Conservation (phyloP, 2,888 invertebrate genomes). For the Vanessa cardui region DNA sequence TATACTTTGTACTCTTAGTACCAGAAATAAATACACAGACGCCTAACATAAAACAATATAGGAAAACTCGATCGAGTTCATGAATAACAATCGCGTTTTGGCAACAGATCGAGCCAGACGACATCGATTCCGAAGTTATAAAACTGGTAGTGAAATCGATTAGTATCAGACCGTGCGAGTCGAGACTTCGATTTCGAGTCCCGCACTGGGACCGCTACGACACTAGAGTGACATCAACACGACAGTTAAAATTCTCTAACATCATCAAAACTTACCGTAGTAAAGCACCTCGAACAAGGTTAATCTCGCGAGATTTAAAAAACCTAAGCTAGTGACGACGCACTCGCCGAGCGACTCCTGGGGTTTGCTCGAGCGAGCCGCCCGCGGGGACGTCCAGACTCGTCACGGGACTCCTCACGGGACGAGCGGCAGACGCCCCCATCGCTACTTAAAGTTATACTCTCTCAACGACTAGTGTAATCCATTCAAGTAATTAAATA, state of each 20-base stretch:
- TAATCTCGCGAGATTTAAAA: conserved; percentile 34
- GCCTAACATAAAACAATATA: conserved; percentile 12
- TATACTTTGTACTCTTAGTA: conserved; percentile 51
- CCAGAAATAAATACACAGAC: conserved; percentile 37
- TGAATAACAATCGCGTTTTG: conserved; percentile 37
- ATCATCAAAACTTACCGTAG: conserved; percentile 32
- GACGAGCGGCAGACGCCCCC: conserved; percentile 57
- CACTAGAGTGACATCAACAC: conserved; percentile 38
- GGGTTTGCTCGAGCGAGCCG: conserved; percentile 48
- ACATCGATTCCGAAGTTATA: not conserved
- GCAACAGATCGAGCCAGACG: not conserved
- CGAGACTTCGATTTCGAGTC: not conserved
- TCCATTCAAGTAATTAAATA: not conserved
- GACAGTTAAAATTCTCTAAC: conserved; percentile 28
- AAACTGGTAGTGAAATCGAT: not conserved
- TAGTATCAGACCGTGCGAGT: too few species aligned
- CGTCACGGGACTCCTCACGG: not conserved
- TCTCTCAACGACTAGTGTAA: not conserved
- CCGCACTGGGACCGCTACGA: conserved; percentile 34
- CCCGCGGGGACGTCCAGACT: too few species aligned
- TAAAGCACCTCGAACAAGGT: conserved; percentile 39
- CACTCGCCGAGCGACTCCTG: conserved; percentile 53
- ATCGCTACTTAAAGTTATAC: conserved; percentile 41
- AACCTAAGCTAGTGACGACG: conserved; percentile 33
- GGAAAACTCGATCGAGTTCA: conserved; percentile 16